These are phyloP conservation scores for Corynorhinus townsendii DNA, from an alignment of 2,113 vertebrate species.

Conservation along the genomic window DNA sequence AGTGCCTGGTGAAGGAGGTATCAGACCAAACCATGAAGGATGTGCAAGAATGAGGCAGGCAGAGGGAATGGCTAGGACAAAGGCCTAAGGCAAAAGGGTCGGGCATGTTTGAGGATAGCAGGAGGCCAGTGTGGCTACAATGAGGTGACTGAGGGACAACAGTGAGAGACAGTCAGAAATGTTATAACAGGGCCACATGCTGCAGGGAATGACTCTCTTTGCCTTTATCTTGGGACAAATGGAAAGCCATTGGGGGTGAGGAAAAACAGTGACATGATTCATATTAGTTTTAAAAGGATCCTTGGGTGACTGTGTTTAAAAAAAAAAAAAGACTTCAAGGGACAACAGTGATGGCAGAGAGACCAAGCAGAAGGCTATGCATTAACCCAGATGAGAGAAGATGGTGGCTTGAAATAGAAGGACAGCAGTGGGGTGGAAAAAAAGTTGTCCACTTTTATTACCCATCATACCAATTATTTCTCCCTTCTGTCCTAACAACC, in stretches of 20 bases:
- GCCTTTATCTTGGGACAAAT: background rate
- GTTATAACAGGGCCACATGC: background rate
- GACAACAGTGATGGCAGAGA: background rate
- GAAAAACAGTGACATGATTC: background rate
- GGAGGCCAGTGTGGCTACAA: background rate
- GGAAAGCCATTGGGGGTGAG: background rate
- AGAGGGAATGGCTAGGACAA: background rate
- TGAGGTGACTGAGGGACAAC: background rate
- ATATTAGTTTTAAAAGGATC: background rate
- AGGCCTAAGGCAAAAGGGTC: background rate
- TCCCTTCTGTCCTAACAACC: background rate
- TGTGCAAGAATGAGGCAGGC: background rate
- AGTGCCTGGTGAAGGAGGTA: too few species aligned
- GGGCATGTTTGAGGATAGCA: background rate
- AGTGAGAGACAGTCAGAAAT: background rate
- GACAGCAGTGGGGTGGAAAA: background rate
- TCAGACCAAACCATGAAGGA: background rate
- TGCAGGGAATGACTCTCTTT: background rate
- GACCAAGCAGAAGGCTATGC: background rate
- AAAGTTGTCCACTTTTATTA: background rate
- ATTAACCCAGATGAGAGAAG: background rate
- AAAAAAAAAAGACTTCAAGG: background rate
- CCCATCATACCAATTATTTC: background rate
- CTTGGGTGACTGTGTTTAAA: background rate
- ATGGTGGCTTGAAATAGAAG: background rate